phyloP scores from a whole-genome alignment of 2,888 invertebrate species.

The Hetaerina titia region DNA sequence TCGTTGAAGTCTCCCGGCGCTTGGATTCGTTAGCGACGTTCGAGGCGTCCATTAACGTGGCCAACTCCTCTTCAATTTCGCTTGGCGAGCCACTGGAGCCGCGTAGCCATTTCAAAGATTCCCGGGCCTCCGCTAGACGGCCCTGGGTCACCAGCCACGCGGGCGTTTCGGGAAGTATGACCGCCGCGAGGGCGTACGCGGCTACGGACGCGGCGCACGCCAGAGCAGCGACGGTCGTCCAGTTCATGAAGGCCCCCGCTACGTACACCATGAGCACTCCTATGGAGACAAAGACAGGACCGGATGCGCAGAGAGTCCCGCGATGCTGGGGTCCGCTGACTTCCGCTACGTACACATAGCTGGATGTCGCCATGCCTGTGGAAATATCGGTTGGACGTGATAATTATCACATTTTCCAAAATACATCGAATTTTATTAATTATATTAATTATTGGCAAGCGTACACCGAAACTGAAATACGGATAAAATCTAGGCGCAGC shows the following conservation, averaged over 20 bases:
- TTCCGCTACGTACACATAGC: conserved; percentile 85
- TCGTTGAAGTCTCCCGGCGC: conserved; percentile 72
- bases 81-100: conserved; percentile 83
- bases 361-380: conserved; percentile 84
- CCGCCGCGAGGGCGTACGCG: conserved; percentile 81
- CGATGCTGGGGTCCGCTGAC: conserved; percentile 84
- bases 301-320: conserved; percentile 84
- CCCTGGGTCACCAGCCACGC: conserved; percentile 83
- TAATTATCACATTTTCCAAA: not conserved
- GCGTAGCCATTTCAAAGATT: conserved; percentile 83
- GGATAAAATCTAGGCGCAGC: not conserved
- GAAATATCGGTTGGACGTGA: conserved; percentile 54
- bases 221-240: conserved; percentile 81
- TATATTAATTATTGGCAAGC: not conserved
- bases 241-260: conserved; percentile 83
- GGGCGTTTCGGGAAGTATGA: conserved; percentile 85
- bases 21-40: conserved; percentile 18
- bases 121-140: conserved; percentile 81
- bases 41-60: not conserved
- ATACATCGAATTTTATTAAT: too few species aligned
- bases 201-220: conserved; percentile 75
- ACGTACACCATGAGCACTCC: conserved; percentile 86
- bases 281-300: conserved; percentile 85
- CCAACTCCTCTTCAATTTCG: conserved; percentile 82
- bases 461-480: not conserved